A percentile compares a stretch with the other conserved stretches of the same genome.
Evolutionary conservation across 2,888 invertebrate species (phyloP).

Genomic region (Microplitis deprimator): DNA sequence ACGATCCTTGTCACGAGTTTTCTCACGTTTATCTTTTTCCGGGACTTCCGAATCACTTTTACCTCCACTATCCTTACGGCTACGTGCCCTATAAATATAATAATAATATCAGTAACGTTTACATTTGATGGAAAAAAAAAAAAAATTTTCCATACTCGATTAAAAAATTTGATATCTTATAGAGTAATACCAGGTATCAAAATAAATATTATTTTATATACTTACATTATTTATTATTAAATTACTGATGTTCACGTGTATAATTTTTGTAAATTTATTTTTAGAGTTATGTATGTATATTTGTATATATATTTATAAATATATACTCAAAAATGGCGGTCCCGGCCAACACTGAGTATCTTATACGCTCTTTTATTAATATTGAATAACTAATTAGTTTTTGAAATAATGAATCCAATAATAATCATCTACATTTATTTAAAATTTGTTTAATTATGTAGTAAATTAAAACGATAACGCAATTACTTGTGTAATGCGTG

Average conservation of each 20-base stretch:
- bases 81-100: constrained; percentile 78
- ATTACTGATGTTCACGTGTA: neutral
- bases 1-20: constrained; percentile 75
- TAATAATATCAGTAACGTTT: neutral
- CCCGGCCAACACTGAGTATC: neutral
- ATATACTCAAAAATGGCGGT: constrained; percentile 22
- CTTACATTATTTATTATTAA: constrained; percentile 18
- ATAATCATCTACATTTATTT: neutral
- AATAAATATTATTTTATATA: neutral
- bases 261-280: neutral
- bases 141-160: neutral
- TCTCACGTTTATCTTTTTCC: constrained; percentile 81
- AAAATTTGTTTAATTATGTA: neutral
- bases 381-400: neutral
- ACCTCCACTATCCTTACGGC: constrained; percentile 75
- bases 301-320: neutral
- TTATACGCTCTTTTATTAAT: neutral
- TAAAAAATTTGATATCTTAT: neutral
- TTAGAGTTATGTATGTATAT: neutral
- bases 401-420: neutral
- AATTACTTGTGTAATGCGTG: neutral
- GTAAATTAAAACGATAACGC: neutral
- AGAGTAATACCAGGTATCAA: neutral
- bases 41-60: constrained; percentile 77
- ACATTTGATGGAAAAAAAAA: neutral